Conservation (phyloP, 2,113 vertebrate genomes). For the Salvelinus namaycush region DNA sequence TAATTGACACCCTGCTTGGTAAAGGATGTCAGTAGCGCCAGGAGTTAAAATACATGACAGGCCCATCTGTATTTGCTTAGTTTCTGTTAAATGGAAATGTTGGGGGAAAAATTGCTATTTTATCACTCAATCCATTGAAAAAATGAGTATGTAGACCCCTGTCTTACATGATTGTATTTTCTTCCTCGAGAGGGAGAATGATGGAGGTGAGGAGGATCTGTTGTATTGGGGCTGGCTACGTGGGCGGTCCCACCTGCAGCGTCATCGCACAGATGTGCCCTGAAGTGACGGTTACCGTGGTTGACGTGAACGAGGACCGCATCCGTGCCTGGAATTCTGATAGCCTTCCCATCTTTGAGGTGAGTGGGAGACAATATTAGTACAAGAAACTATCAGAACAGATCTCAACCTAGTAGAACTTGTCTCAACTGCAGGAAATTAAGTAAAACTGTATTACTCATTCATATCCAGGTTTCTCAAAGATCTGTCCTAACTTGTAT, state of each 20-base stretch:
- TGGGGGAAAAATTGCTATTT: background rate
- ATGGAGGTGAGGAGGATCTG: slow-evolving; percentile 84
- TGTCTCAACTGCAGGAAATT: background rate
- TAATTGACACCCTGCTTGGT: too few species aligned
- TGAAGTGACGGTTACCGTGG: slow-evolving; percentile 78
- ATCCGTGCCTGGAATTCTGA: slow-evolving; percentile 89
- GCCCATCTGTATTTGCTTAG: background rate
- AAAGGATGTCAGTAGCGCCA: too few species aligned
- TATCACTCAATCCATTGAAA: background rate
- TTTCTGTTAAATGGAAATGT: background rate
- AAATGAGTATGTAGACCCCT: background rate
- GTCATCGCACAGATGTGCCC: slow-evolving; percentile 89
- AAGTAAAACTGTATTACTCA: background rate
- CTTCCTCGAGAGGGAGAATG: background rate
- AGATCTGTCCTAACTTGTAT: background rate
- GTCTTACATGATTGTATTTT: background rate
- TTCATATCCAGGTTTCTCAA: background rate
- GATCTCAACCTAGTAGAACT: too few species aligned
- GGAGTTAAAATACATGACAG: too few species aligned
- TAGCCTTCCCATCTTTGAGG: slow-evolving; percentile 87
- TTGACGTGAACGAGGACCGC: slow-evolving; percentile 84
- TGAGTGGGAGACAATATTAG: slow-evolving; percentile 43
- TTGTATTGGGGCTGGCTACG: slow-evolving; percentile 88
- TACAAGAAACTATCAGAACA: background rate
- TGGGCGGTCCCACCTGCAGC: slow-evolving; percentile 87